Evolutionary conservation across 53 echinoderm and acorn worm species (phyloP), one percentile per base, ranked within the genome.

Genomic region (Echinometra lucunter): DNA sequence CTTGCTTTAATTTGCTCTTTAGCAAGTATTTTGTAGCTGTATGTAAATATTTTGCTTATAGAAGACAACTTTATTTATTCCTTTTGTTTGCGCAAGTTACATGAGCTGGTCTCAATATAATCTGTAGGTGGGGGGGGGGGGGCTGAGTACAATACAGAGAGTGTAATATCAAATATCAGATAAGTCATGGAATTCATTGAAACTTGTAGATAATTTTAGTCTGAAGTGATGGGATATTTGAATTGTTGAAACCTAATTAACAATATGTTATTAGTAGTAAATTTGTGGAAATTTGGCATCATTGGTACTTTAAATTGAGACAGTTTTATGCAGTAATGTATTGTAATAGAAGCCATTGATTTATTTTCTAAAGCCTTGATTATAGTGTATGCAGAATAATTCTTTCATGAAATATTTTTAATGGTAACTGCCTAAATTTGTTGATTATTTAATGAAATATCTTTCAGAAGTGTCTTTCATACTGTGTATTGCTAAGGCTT

Each of bases 31-130:
- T 49, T 85, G 21, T 47, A 47, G 27, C 45, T 85, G 27, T 12
- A 85, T 45, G 21, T 45, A 49, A 17, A 78, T 78, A 42, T 78
- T 19, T 27, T 49, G 85, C 44, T 42, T 81, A 85, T 47, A 85
- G 45, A 85, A 85, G 1, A 27, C 49, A 81, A 42, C 45, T n/a
- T n/a, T 85, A 85, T 85, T 85, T 85, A 85, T 85, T 49, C 0
- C n/a, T 85, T 85, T 49, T 49, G 85, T 85, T 28, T 17, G 85
- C 85, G 85, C 85, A 85, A 85, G 85, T 85, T 85, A 85, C 28
- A 53, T 85, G 85, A 85, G 85, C 85, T 85, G 85, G 85, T 47
- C 85, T 85, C 85, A 1, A 30, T 85, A 85, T 85, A 9, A 27
- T 85, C 49, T 85, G 81, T 60, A 23, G 30, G 32, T n/a, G n/a